A percentile compares a stretch with the other conserved stretches of the same genome.
Conservation (phyloP, 2,888 invertebrate species). For the Aleiodes testaceus region DNA sequence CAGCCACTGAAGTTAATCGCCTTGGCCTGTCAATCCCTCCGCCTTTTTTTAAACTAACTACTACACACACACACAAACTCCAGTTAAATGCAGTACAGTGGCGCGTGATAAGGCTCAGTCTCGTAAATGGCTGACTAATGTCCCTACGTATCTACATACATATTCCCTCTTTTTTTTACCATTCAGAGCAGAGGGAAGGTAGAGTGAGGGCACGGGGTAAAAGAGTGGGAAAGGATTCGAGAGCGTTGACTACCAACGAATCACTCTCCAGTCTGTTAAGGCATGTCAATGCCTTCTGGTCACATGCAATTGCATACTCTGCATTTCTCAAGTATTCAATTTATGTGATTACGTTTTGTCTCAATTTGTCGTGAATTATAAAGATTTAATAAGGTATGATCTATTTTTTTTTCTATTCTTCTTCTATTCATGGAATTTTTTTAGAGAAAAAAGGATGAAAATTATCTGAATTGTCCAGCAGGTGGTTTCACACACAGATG, state of each 20-base stretch:
- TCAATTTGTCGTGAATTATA: not conserved
- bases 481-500: constrained; percentile 41
- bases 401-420: not conserved
- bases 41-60: constrained; percentile 34
- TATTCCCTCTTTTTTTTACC: no score
- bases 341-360: not conserved
- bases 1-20: constrained; percentile 62
- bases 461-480: constrained; percentile 46
- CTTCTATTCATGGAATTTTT: not conserved
- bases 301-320: constrained; percentile 4
- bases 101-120: constrained; percentile 41
- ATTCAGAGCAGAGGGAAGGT: constrained; percentile 26
- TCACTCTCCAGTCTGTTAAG: constrained; percentile 41
- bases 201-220: constrained; percentile 27
- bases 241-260: constrained; percentile 42
- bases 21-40: constrained; percentile 63
- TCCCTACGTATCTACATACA: constrained; percentile 46
- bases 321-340: not conserved
- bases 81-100: constrained; percentile 51
- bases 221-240: constrained; percentile 45
- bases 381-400: constrained; percentile 25
- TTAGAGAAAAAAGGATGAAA: not conserved
- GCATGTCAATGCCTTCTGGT: constrained; percentile 41
- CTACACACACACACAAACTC: constrained; percentile 42
- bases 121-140: constrained; percentile 46